Base-by-base conservation (phyloP, 2,888 invertebrate species). In the Lymantria monacha region DNA sequence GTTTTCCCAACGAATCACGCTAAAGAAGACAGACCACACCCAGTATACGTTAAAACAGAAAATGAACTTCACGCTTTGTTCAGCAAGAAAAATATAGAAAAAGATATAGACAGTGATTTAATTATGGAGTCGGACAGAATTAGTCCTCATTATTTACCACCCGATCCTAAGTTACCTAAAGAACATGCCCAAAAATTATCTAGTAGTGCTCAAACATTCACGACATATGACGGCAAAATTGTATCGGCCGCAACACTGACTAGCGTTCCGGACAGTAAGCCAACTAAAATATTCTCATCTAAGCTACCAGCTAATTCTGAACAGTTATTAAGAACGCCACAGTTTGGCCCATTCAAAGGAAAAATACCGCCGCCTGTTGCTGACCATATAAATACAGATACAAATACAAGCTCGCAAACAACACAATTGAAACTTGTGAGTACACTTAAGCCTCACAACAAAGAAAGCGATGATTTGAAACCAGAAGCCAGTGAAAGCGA, bases 151-250 rank as follows among this genome's bases (percentile, higher is more conserved):
- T 96, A 96, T 70, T 87, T 96, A 47, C 96, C 96, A 0, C 96
- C 96, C 0, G 92, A 93, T 48, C 89, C 92, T 52, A 89, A 93
- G 64, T 42, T 76, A 30, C 76, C 83, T 9, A 87, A 86, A 70
- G 92, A 90, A 58, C 90, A 87, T 49, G 91, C 89, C 46, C 87
- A 92, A 56, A 90, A 91, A 46, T 62, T 89, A 11, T 7, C 14
- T 1, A 72, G 77, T 8, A 63, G 70, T 14, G 78, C 78, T 48
- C 79, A 85, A 63, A 93, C 94, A 0, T 93, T 95, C 30, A 94
- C 96, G 7, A 94, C 95, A 0, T 96, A 94, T 66, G 96, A 96
- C 66, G 96, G 96, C 0, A 95, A 95, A 79, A 93, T 93, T 44
- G 93, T 96, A 7, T 93, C 95, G 0, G 95, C 95, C 42, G 88